Conservation (phyloP, 2,888 invertebrate species). For the Hydropsyche betteni region DNA sequence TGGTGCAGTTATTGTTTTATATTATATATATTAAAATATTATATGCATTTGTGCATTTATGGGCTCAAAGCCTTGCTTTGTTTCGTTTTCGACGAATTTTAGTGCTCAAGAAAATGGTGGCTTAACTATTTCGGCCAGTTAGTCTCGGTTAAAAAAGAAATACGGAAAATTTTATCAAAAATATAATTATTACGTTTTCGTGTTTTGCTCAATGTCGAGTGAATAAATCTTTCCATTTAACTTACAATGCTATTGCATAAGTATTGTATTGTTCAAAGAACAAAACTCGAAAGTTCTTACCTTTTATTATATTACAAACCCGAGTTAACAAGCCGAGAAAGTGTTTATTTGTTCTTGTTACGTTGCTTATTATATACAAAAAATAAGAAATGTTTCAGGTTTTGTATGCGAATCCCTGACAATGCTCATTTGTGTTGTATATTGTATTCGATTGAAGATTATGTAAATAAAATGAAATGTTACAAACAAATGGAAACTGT, state of each 20-base stretch:
- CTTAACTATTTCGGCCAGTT: slow-evolving; percentile 22
- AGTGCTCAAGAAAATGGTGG: slow-evolving; percentile 31
- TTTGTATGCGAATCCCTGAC: slow-evolving; percentile 34
- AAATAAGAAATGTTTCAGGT: slow-evolving; percentile 35
- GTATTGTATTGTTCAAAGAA: too few species aligned
- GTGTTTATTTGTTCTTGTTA: slow-evolving; percentile 36
- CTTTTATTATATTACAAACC: too few species aligned
- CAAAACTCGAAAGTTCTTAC: too few species aligned
- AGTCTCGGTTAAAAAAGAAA: too few species aligned
- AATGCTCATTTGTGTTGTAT: slow-evolving; percentile 46
- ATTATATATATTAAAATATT: slow-evolving; percentile 28
- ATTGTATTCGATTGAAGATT: slow-evolving; percentile 42
- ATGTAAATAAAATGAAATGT: slow-evolving; percentile 47
- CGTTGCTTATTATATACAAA: slow-evolving; percentile 37
- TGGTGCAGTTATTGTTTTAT: slow-evolving; percentile 37
- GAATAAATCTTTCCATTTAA: too few species aligned
- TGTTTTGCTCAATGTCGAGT: too few species aligned
- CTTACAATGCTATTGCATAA: too few species aligned
- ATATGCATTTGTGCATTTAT: slow-evolving; percentile 4
- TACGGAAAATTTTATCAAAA: too few species aligned
- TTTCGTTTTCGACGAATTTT: slow-evolving; percentile 25
- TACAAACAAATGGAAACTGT: slow-evolving; percentile 1
- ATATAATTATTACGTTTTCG: too few species aligned
- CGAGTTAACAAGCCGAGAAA: neutral
- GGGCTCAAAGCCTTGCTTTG: slow-evolving; percentile 39